Percentiles rank a stretch among this genome's conserved stretches.
Evolutionary conservation across 2,888 invertebrate species (phyloP).

Genomic region (Icerya purchasi): DNA sequence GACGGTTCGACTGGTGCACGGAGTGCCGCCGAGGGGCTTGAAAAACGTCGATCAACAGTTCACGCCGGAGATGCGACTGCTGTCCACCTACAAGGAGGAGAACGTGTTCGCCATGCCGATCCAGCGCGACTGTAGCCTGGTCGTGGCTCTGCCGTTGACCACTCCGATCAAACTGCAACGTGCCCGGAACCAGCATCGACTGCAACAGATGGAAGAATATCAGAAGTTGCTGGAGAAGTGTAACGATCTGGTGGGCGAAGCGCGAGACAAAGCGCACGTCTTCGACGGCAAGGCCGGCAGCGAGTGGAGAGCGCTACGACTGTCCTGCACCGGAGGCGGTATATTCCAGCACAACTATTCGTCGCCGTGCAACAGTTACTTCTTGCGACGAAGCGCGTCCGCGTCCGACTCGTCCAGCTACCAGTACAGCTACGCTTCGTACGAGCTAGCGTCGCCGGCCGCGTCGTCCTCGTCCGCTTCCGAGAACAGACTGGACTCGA

Average conservation of each 20-base stretch:
- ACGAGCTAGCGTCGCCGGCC: background rate
- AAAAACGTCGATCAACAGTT: conserved; percentile 64
- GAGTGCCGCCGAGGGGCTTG: conserved; percentile 62
- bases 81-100: conserved; percentile 70
- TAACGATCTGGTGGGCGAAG: conserved; percentile 46
- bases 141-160: conserved; percentile 64
- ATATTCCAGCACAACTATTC: background rate
- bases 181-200: conserved; percentile 59
- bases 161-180: conserved; percentile 66
- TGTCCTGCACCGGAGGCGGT: background rate
- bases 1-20: conserved; percentile 77
- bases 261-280: conserved; percentile 59
- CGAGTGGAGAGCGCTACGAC: conserved; percentile 26
- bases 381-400: conserved; percentile 53
- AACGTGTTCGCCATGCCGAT: conserved; percentile 56
- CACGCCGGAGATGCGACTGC: conserved; percentile 59
- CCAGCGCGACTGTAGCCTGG: conserved; percentile 37
- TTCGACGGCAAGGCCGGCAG: conserved; percentile 52
- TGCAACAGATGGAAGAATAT: conserved; percentile 45
- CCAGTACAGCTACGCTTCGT: conserved; percentile 24
- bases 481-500: conserved; percentile 25
- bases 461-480: conserved; percentile 35
- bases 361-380: conserved; percentile 20
- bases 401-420: conserved; percentile 39
- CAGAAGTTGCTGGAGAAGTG: conserved; percentile 56